Conservation (phyloP, 64 coral and sea anemone genomes). For the Anthopleura sola region DNA sequence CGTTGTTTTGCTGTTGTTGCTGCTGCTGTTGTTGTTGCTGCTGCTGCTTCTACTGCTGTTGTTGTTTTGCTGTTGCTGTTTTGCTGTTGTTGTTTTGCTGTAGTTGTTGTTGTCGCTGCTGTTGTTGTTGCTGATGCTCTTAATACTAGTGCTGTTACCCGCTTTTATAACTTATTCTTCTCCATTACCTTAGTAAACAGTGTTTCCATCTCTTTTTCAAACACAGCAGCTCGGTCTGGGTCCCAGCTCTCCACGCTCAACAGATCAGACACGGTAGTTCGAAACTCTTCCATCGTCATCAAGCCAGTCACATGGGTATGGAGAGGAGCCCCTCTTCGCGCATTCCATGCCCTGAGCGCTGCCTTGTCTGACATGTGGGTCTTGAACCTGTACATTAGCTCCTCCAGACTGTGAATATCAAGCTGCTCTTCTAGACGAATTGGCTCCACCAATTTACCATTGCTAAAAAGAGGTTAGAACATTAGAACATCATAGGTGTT, state of each 20-base stretch:
- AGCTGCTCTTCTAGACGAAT: slow-evolving; percentile 82
- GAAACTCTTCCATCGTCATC: slow-evolving; percentile 88
- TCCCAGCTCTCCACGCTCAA: slow-evolving; percentile 74
- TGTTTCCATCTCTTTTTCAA: slow-evolving; percentile 71
- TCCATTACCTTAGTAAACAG: slow-evolving; percentile 88
- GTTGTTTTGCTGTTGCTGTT: background rate
- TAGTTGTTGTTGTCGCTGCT: background rate
- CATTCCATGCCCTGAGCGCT: slow-evolving; percentile 70
- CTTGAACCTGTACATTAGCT: slow-evolving; percentile 85
- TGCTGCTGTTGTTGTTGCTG: background rate
- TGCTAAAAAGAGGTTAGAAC: slow-evolving; percentile 17
- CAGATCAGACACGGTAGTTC: slow-evolving; percentile 63
- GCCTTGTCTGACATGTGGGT: slow-evolving; percentile 54
- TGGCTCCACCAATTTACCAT: slow-evolving; percentile 69
- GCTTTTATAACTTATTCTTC: too few relatives aligned
- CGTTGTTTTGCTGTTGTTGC: too few relatives aligned
- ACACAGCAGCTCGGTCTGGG: slow-evolving; percentile 37
- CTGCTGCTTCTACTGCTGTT: background rate
- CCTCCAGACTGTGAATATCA: slow-evolving; percentile 72
- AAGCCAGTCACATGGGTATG: slow-evolving; percentile 43
- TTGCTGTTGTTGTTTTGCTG: background rate
- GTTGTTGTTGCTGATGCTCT: background rate
- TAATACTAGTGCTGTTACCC: background rate
- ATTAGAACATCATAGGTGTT: background rate
- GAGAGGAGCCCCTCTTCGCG: slow-evolving; percentile 38